These are phyloP conservation scores for Sylvia atricapilla DNA, from an alignment of 2,113 vertebrate genomes.

Conservation along the genomic window DNA sequence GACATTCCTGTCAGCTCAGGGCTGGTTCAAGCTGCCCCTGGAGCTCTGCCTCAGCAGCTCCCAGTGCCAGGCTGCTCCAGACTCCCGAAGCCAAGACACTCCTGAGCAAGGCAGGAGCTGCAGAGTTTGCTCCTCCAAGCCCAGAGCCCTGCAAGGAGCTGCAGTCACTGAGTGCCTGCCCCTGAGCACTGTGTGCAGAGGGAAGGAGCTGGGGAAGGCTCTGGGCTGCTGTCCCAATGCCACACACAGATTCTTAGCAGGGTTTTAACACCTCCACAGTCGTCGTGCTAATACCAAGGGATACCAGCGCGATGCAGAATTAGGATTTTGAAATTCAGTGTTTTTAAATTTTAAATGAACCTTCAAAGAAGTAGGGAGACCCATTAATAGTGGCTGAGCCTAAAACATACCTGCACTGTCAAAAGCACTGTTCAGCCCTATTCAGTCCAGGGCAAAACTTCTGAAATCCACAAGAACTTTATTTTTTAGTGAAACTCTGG, in stretches of 20 bases:
- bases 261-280: background rate
- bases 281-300: background rate
- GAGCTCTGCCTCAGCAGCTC: background rate
- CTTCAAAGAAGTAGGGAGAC: background rate
- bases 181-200: accelerated
- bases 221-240: background rate
- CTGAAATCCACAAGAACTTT: background rate
- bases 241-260: background rate
- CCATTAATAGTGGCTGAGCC: background rate
- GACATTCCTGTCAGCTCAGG: background rate
- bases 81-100: background rate
- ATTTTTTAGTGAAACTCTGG: background rate
- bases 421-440: background rate
- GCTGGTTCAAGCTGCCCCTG: background rate
- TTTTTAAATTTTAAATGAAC: background rate
- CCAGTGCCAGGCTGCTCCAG: background rate
- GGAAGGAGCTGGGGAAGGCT: background rate
- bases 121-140: too few relatives aligned
- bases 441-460: background rate
- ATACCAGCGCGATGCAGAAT: background rate
- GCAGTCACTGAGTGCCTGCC: background rate
- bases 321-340: background rate
- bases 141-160: background rate
- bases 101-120: background rate
- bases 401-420: background rate